phyloP scores from a whole-genome alignment of 2,888 invertebrate species.

The Sicus ferrugineus region DNA sequence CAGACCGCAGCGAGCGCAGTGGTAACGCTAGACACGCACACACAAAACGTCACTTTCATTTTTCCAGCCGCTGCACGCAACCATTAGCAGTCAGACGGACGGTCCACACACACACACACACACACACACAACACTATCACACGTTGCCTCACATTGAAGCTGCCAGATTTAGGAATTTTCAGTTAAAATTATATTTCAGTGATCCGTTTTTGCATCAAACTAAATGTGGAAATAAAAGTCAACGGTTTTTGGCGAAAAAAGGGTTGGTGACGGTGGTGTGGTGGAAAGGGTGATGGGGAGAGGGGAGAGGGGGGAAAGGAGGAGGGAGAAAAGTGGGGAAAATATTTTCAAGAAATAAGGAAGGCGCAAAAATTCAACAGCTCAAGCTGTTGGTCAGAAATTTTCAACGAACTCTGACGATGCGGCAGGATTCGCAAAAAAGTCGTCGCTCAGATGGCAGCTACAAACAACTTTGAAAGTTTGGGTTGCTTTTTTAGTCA shows the following conservation, averaged over 20 bases:
- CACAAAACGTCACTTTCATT: slow-evolving; percentile 7
- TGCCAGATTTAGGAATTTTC: slow-evolving; percentile 4
- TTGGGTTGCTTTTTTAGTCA: too few relatives aligned
- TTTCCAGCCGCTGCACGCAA: not conserved
- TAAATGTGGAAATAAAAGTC: slow-evolving; percentile 10
- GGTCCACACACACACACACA: too few relatives aligned
- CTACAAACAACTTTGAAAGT: too few relatives aligned
- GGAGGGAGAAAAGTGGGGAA: not conserved
- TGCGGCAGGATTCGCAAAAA: too few relatives aligned
- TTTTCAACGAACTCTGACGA: too few relatives aligned
- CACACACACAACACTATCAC: slow-evolving; percentile 35
- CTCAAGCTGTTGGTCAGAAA: too few relatives aligned
- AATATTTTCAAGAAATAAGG: too few relatives aligned
- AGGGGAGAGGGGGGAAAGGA: not conserved
- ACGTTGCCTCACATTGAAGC: not conserved
- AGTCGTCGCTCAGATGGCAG: too few relatives aligned
- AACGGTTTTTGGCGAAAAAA: slow-evolving; percentile 4
- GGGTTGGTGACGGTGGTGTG: not conserved
- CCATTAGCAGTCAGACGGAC: not conserved
- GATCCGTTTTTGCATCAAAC: slow-evolving; percentile 11
- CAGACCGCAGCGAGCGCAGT: slow-evolving; percentile 13
- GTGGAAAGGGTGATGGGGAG: not conserved
- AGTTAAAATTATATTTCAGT: slow-evolving; percentile 44
- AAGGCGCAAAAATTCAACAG: too few relatives aligned
- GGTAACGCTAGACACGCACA: not conserved